Conservation (phyloP, 1,140 invertebrate genomes). For the Lepidurus apus region DNA sequence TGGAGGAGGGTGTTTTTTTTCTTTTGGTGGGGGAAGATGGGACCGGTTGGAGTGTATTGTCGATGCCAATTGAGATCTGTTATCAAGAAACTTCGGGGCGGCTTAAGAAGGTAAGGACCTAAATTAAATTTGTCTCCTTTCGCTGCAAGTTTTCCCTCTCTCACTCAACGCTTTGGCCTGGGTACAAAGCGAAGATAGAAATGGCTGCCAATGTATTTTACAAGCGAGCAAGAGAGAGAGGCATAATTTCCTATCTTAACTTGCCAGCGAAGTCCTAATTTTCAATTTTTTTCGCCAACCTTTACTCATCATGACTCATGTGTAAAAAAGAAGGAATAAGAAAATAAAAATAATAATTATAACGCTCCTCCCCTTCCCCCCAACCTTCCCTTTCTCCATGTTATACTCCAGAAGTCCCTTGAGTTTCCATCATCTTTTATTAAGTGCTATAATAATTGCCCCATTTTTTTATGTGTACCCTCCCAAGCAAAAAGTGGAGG, state of each 20-base stretch:
- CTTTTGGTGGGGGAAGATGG: not conserved
- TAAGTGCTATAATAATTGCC: slow-evolving; percentile 1
- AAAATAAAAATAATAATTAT: not conserved
- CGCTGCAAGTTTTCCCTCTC: not conserved
- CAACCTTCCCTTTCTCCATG: not conserved
- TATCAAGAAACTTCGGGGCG: not conserved
- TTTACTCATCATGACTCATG: slow-evolving; percentile 1
- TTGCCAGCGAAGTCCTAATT: not conserved
- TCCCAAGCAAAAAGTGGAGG: not conserved
- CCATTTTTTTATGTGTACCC: not conserved
- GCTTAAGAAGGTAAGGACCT: not conserved
- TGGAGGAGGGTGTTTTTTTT: too few species aligned
- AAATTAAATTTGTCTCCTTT: not conserved
- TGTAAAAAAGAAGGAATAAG: not conserved
- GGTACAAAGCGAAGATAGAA: too few species aligned
- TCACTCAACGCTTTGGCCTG: not conserved
- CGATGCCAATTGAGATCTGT: not conserved
- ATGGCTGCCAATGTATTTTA: too few species aligned
- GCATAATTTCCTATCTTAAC: too few species aligned
- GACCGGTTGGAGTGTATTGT: not conserved
- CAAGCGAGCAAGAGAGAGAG: too few species aligned
- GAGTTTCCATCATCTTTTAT: not conserved
- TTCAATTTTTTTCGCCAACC: not conserved
- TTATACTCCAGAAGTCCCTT: too few species aligned
- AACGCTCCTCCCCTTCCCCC: not conserved